Evolutionary conservation across 2,113 vertebrate genomes (phyloP), one percentile per base, ranked within the genome.

Genomic region (Natator depressus): DNA sequence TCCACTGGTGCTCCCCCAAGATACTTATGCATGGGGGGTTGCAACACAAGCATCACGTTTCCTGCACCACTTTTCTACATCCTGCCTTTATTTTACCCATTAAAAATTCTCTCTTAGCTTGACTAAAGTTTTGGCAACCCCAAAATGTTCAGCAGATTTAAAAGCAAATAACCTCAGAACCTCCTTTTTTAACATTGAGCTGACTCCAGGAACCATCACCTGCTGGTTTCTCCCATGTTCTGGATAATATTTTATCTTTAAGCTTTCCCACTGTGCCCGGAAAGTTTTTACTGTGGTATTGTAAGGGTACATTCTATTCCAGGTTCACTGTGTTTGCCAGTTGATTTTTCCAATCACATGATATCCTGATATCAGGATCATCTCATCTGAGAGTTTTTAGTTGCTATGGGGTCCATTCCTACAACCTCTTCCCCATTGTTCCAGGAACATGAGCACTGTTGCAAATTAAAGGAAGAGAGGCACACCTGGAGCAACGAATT

Each of bases 231-330:
- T n/a, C 88, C 80, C 65, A 55, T n/a, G 81, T 85, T n/a, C 50
- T 84, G 22, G 20, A 88, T n/a, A 93, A 80, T 80, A 93, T 55
- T 93, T 94, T 87, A 82, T 79, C 83, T 89, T 84, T 82, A 42
- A 27, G 54, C 42, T 92, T 90, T 94, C 76, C 79, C 51, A 65
- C 24, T 94, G 87, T 22, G 42, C 91, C 92, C 84, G 89, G 50
- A n/a, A 95, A 89, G 59, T 27, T 59, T 82, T 47, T 80, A 81
- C 38, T 65, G 57, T 16, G 16, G 54, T 80, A 88, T 57, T 83
- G 80, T n/a, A 55, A 92, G 69, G 69, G 4, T 38, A 92, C 24
- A 84, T 90, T 54, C 55, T 53, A 51, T 29, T 89, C 81, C 29
- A 53, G 20, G n/a, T 46, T 55, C 4, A 35, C 91, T 88, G 55